Percentiles rank a stretch among this genome's conserved stretches.
phyloP scores from a whole-genome alignment of 2,113 vertebrate genomes.

The Stegastes partitus region DNA sequence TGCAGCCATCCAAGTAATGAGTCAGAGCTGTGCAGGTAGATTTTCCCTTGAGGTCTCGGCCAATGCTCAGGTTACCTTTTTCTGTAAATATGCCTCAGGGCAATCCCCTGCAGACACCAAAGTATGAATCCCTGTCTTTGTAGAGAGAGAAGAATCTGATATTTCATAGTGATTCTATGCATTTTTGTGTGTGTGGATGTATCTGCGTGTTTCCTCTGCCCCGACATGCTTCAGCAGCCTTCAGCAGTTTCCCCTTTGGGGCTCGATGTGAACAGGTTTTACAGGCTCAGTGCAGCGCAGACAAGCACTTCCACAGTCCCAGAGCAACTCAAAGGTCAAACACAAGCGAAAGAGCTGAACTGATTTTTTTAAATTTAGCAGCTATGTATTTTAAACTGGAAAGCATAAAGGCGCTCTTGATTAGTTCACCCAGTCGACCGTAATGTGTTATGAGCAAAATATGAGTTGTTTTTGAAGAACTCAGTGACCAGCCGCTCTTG shows the following conservation, averaged over 20 bases:
- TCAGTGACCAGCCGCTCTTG: neutral
- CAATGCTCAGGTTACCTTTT: slow-evolving; percentile 33
- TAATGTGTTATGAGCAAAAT: neutral
- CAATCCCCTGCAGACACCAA: neutral
- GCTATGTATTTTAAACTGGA: neutral
- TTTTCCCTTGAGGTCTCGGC: slow-evolving; percentile 32
- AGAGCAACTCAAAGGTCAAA: neutral
- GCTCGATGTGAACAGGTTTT: slow-evolving; percentile 71
- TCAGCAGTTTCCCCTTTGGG: slow-evolving; percentile 43
- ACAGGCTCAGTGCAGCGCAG: slow-evolving; percentile 53
- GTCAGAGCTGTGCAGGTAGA: slow-evolving; percentile 20
- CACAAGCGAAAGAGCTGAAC: neutral
- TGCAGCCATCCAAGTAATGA: neutral
- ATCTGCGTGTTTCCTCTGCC: slow-evolving; percentile 47
- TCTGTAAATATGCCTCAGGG: slow-evolving; percentile 12
- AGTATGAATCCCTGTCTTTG: slow-evolving; percentile 38
- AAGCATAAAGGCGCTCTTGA: neutral
- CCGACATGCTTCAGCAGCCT: slow-evolving; percentile 59
- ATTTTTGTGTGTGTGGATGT: neutral
- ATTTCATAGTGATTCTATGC: slow-evolving; percentile 15
- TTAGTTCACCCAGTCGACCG: neutral
- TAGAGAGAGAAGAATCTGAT: neutral
- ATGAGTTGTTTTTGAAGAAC: slow-evolving; percentile 8
- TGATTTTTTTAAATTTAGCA: neutral
- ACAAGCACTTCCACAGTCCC: neutral